phyloP scores from a whole-genome alignment of 2,797 vertebrate species.

The Typhlichthys eigenmanni region DNA sequence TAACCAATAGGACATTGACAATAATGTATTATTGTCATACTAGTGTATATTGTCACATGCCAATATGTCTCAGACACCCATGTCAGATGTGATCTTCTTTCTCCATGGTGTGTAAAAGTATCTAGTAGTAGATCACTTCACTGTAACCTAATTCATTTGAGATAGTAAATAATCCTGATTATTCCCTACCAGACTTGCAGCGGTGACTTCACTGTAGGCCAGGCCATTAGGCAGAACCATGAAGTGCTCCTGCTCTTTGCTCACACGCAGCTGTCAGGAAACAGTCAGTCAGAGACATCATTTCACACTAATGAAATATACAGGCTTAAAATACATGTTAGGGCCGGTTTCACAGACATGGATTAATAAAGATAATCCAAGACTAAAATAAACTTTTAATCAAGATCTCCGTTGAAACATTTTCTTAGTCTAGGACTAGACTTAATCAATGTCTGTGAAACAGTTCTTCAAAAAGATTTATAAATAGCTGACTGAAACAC shows the following conservation, averaged over 20 bases:
- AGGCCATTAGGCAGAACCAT: conserved; percentile 89
- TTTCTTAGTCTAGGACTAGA: too few relatives aligned
- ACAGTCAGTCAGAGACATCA: conserved; percentile 6
- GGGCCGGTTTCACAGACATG: too few relatives aligned
- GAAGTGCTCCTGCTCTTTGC: conserved; percentile 97
- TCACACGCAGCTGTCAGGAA: conserved; percentile 85
- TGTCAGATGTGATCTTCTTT: too few relatives aligned
- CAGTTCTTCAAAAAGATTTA: background rate
- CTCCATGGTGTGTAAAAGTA: too few relatives aligned
- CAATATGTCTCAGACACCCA: background rate
- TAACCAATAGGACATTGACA: background rate
- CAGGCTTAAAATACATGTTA: background rate
- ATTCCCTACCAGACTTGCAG: conserved; percentile 88
- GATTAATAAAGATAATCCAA: too few relatives aligned
- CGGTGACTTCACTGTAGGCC: conserved; percentile 88
- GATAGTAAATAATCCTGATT: background rate
- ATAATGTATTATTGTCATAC: too few relatives aligned
- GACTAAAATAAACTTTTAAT: too few relatives aligned
- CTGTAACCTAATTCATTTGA: too few relatives aligned
- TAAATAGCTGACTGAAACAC: background rate
- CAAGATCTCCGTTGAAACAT: too few relatives aligned
- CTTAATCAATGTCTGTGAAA: too few relatives aligned
- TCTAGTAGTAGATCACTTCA: too few relatives aligned
- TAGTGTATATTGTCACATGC: background rate
- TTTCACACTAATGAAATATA: background rate